Evolutionary conservation across 2,113 vertebrate genomes (phyloP), one percentile per base, ranked within the genome.

Genomic region (Eubucco bourcierii): DNA sequence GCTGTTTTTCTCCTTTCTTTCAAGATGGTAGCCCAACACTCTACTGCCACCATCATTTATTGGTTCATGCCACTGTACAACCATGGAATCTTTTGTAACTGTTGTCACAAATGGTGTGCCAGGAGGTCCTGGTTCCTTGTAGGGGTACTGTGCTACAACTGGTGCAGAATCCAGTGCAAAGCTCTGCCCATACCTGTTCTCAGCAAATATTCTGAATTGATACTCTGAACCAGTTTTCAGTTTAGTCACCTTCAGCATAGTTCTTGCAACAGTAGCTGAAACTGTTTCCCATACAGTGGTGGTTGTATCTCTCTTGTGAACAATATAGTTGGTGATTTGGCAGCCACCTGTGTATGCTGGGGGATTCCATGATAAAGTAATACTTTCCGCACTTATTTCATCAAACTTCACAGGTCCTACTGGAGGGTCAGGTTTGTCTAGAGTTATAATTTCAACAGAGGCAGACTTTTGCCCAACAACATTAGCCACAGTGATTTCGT

Each of bases 191-290:
- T 99, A 99, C 64, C 98, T 98, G 79, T 99, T 99, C 97, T 99
- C 99, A 94, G 99, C 99, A 97, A 99, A 99, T 95, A 99, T 99
- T 97, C 98, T 99, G 96, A 99, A 99, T 80, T 99, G 99, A 95
- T 99, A 99, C 96, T 99, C 99, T 29, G 98, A 97, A 87, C 99
- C 99, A 84, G 99, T 99, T 97, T 99, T 99, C 65, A 99, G 97
- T 96, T 98, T 98, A 44, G 95, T 95, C 46, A 99, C 98, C 95
- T 99, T 99, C 61, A 99, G 96, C 12, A 97, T 98, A 59, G 98
- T 99, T 98, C 99, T 99, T 90, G 98, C 98, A 93, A 98, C 97
- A 92, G 98, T 99, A 71, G 97, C 98, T 24, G 98, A 98, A 95
- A 99, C 98, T 67, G 98, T 98, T 91, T 99, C 99, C 99, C 99